Evolutionary conservation across 2,797 vertebrate genomes (phyloP).

Genomic region (Gastrophryne carolinensis): DNA sequence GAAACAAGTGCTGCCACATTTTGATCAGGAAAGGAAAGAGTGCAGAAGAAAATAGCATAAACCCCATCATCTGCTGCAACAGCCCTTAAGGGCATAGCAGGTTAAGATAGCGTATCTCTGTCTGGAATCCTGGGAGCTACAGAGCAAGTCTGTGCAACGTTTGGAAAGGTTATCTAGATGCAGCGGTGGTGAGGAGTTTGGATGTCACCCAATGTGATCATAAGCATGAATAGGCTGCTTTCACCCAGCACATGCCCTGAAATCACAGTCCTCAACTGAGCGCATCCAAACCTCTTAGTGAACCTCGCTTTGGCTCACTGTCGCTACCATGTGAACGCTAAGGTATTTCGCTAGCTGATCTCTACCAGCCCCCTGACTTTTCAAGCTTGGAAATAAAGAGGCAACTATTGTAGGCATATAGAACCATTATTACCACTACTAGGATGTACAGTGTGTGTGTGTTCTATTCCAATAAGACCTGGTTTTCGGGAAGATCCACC

Average conservation of each 20-base stretch:
- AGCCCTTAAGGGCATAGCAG: constrained; percentile 37
- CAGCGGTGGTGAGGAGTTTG: constrained; percentile 1
- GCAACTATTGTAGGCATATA: neutral
- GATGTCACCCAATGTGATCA: constrained; percentile 15
- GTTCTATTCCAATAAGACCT: no score
- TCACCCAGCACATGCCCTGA: constrained; percentile 23
- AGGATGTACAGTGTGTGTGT: no score
- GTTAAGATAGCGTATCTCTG: constrained; percentile 24
- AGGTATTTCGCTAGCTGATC: neutral
- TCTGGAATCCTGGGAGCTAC: constrained; percentile 1
- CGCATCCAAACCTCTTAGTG: constrained; percentile 24
- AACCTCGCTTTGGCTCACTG: neutral
- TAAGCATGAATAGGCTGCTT: constrained; percentile 25
- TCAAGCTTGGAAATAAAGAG: neutral
- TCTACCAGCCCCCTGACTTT: neutral
- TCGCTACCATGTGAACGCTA: neutral
- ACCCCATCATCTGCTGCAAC: neutral
- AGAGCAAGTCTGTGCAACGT: constrained; percentile 40
- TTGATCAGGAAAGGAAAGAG: neutral
- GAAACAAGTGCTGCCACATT: constrained; percentile 3
- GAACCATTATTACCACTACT: no score
- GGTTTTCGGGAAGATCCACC: no score
- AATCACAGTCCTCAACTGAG: constrained; percentile 26
- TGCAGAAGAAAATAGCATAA: neutral
- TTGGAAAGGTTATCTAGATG: constrained; percentile 30